Conservation (phyloP, 2,888 invertebrate genomes). For the Pammene aurita region DNA sequence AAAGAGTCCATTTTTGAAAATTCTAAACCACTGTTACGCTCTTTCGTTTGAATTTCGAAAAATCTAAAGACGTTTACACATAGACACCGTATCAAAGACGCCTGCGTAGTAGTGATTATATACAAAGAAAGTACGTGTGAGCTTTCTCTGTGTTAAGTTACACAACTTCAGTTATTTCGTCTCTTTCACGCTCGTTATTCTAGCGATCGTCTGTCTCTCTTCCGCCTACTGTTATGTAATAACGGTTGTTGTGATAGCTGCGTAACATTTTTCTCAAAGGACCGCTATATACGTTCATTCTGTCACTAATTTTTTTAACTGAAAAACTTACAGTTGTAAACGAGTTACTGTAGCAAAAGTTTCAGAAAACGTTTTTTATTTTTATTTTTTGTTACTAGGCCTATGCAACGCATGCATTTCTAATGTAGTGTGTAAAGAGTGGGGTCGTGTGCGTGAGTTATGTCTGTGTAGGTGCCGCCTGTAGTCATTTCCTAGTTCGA, state of each 20-base stretch:
- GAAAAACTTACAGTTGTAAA: conserved; percentile 2
- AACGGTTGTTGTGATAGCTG: conserved; percentile 80
- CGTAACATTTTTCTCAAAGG: conserved; percentile 77
- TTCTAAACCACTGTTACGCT: conserved; percentile 62
- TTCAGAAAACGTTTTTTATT: neutral
- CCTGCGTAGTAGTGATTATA: conserved; percentile 56
- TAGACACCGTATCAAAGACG: conserved; percentile 56
- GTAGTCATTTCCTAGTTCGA: conserved; percentile 80
- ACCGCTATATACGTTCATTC: conserved; percentile 59
- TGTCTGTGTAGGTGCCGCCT: conserved; percentile 63
- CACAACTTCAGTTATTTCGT: conserved; percentile 68
- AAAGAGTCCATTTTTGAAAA: conserved; percentile 71
- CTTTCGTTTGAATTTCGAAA: conserved; percentile 69
- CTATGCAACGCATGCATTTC: conserved; percentile 57
- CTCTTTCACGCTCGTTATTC: conserved; percentile 61
- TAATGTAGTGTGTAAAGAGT: conserved; percentile 54
- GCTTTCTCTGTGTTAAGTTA: conserved; percentile 81
- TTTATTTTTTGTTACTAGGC: conserved; percentile 36
- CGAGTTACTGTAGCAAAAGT: neutral
- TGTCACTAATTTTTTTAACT: neutral
- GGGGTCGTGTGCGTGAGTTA: conserved; percentile 53
- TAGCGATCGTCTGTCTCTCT: conserved; percentile 56
- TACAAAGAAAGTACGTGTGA: conserved; percentile 77
- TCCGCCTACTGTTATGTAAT: conserved; percentile 78
- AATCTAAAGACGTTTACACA: conserved; percentile 74